These are phyloP conservation scores for Chlamydotis undulata DNA, from an alignment of 2,113 vertebrate species.

Conservation along the genomic window DNA sequence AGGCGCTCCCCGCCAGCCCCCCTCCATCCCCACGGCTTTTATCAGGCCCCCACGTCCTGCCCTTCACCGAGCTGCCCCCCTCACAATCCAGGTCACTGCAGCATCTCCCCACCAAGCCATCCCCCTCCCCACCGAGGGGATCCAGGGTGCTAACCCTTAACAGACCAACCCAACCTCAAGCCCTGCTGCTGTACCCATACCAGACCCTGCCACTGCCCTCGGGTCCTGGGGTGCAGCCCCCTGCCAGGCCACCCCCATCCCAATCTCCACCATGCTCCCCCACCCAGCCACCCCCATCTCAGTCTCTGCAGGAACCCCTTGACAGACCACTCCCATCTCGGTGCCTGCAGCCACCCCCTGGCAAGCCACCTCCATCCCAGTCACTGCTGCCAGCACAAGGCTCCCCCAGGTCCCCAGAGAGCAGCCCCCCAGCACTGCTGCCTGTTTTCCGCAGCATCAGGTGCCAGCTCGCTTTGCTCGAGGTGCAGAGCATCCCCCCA, in stretches of 20 bases:
- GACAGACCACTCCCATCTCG: not conserved
- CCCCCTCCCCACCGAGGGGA: not conserved
- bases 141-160: not conserved
- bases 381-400: not conserved
- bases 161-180: not conserved
- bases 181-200: not conserved
- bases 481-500: conserved; percentile 28
- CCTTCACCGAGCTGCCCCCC: not conserved
- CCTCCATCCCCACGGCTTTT: not conserved
- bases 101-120: not conserved
- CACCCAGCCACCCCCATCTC: not conserved
- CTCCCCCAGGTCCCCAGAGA: not conserved
- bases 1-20: not conserved
- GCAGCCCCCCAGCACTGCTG: not conserved
- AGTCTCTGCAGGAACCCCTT: fast-evolving
- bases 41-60: not conserved
- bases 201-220: not conserved
- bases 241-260: no score
- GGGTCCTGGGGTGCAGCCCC: not conserved
- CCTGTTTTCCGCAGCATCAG: conserved; percentile 75
- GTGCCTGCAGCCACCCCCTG: not conserved
- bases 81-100: conserved; percentile 26
- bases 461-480: conserved; percentile 67
- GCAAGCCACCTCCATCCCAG: not conserved
- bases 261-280: not conserved